These are phyloP conservation scores for Stegodyphus mimosarum DNA, from an alignment of 1,140 invertebrate species.

Conservation along the genomic window DNA sequence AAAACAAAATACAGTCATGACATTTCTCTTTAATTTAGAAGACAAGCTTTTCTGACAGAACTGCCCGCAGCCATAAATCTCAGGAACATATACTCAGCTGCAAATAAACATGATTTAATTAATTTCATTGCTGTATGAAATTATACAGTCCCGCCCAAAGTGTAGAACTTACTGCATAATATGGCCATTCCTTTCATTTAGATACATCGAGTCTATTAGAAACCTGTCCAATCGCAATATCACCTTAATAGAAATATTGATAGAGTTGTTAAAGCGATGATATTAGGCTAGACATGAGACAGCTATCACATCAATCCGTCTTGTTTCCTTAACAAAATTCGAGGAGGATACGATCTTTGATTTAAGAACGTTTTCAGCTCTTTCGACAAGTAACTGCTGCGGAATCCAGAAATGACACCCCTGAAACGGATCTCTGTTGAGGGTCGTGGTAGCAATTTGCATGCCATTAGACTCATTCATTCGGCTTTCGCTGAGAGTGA, in stretches of 20 bases:
- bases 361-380: not conserved
- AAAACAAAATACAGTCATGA: not conserved
- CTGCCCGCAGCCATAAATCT: constrained; percentile 13
- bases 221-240: not conserved
- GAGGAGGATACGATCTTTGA: not conserved
- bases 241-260: not conserved
- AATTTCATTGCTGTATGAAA: constrained; percentile 21
- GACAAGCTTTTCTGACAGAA: not conserved
- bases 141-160: not conserved
- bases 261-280: too few relatives aligned
- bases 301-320: not conserved
- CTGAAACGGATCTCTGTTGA: not conserved
- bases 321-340: not conserved
- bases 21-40: too few relatives aligned
- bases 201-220: too few relatives aligned
- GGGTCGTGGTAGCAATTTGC: constrained; percentile 18
- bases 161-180: not conserved
- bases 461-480: constrained; percentile 14
- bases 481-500: not conserved
- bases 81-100: constrained; percentile 3
- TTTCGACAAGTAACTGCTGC: not conserved
- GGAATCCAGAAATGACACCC: not conserved
- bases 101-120: constrained; percentile 35
- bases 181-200: not conserved
- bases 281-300: too few relatives aligned